phyloP scores from a whole-genome alignment of 1,140 invertebrate species.

The Oppia nitens region DNA sequence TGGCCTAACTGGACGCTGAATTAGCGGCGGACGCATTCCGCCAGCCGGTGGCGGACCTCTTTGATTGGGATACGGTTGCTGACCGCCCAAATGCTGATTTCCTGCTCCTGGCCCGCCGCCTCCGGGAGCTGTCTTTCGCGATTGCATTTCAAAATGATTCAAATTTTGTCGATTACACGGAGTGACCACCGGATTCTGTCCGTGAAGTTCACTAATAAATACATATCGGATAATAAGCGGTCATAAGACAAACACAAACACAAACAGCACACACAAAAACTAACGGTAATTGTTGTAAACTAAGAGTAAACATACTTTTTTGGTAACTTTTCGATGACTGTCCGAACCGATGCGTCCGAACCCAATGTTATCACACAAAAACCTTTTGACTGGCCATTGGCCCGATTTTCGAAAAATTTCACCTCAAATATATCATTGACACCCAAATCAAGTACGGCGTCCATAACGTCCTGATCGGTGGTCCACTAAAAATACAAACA shows the following conservation, averaged over 20 bases:
- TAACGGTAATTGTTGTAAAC: too few relatives aligned
- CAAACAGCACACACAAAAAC: too few relatives aligned
- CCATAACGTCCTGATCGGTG: constrained; percentile 84
- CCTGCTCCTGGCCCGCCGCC: constrained; percentile 36
- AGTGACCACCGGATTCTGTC: constrained; percentile 82
- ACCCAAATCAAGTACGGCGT: constrained; percentile 66
- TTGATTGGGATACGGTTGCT: constrained; percentile 1
- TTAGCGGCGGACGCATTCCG: constrained; percentile 17
- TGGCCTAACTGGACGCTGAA: constrained; percentile 14
- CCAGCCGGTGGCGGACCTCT: neutral
- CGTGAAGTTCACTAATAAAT: constrained; percentile 56
- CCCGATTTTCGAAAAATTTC: constrained; percentile 98
- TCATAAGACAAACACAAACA: too few relatives aligned
- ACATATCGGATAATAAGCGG: too few relatives aligned
- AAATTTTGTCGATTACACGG: constrained; percentile 82
- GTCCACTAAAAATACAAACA: constrained; percentile 62
- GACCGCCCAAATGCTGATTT: neutral
- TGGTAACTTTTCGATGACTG: constrained; percentile 75
- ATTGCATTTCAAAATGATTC: constrained; percentile 39
- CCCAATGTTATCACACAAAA: constrained; percentile 81
- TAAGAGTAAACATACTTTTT: constrained; percentile 41
- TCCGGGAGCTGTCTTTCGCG: constrained; percentile 27
- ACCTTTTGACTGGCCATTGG: constrained; percentile 97
- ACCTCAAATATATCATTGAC: constrained; percentile 89
- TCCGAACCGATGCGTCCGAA: constrained; percentile 73